Percentiles rank a stretch among this genome's conserved stretches.
These are phyloP conservation scores for Pachypanchax playfairii DNA, from an alignment of 2,113 vertebrate species.

Conservation along the genomic window DNA sequence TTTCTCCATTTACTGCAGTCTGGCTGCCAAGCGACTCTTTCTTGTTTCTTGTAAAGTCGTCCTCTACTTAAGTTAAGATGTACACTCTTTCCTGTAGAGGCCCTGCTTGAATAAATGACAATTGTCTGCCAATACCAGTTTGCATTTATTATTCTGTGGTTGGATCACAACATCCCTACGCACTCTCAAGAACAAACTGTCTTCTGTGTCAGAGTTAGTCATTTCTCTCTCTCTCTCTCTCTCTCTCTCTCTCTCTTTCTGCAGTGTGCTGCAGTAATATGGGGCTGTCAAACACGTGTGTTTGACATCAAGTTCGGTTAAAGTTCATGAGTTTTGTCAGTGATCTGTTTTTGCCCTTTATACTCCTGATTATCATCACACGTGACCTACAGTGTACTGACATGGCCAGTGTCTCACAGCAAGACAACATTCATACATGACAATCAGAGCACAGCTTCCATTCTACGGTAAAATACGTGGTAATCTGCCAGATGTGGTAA, in stretches of 20 bases:
- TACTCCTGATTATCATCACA: slow-evolving; percentile 34
- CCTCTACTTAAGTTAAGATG: slow-evolving; percentile 72
- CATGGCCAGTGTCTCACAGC: slow-evolving; percentile 50
- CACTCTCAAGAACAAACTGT: slow-evolving; percentile 5
- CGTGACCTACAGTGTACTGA: slow-evolving; percentile 45
- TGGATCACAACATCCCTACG: slow-evolving; percentile 35
- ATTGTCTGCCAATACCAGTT: slow-evolving; percentile 73
- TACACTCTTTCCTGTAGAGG: slow-evolving; percentile 58
- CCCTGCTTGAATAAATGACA: slow-evolving; percentile 74
- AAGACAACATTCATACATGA: slow-evolving; percentile 11
- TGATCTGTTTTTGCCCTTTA: slow-evolving; percentile 60
- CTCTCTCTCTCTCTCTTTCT: neutral
- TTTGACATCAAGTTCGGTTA: slow-evolving; percentile 40
- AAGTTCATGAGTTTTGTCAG: slow-evolving; percentile 51
- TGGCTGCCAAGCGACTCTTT: slow-evolving; percentile 75
- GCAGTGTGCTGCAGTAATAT: neutral
- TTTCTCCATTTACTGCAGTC: slow-evolving; percentile 67
- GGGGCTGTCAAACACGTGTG: slow-evolving; percentile 18
- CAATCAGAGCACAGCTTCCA: slow-evolving; percentile 17
- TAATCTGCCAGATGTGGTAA: neutral
- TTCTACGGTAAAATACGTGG: slow-evolving; percentile 1
- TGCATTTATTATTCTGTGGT: slow-evolving; percentile 69
- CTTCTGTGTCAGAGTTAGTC: slow-evolving; percentile 7
- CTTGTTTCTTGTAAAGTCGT: slow-evolving; percentile 71
- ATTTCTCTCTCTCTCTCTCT: neutral